Base-by-base conservation (phyloP, 2,113 vertebrate species). In the Scytalopus superciliaris region DNA sequence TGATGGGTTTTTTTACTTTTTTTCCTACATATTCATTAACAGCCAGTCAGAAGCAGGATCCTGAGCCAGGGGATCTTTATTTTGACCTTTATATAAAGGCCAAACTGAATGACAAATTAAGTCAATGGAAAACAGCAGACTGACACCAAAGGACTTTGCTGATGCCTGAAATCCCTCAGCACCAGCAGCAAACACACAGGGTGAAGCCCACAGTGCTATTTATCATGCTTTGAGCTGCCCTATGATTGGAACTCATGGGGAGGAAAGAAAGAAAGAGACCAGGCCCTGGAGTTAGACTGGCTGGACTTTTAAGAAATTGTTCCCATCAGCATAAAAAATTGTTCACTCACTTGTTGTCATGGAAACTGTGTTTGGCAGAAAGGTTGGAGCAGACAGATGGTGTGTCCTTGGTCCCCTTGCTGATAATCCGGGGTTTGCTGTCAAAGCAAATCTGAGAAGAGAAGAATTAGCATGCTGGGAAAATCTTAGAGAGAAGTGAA, bases 401-500 rank as follows among this genome's bases (percentile, higher is more conserved):
- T n/a, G 98, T 98, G 68, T 99, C 98, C 97, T 97, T 98, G 96
- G 97, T 98, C 96, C 98, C 98, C 93, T 98, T 98, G 97, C 99
- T 99, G 98, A 99, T 99, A 96, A 99, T 98, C 93, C 98, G 97
- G 45, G 99, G 99, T 96, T 99, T 99, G 93, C 98, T 97, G 97
- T 99, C 99, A 93, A 98, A 99, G 96, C 99, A 99, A 94, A 97
- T 98, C 99, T 99, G 98, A 80, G 82, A 76, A 93, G 21, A 87
- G 70, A 94, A 77, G 80, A 89, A 95, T 87, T 81, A 89, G 89
- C 49, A 69, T 25, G 66, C 82, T 94, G 91, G 68, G 90, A 96
- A 95, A 95, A 95, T 68, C 88, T 93, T 88, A 90, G 70, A 92
- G 40, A 96, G 95, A 75, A 89, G 21, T 56, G 64, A 96, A 93